phyloP scores from a whole-genome alignment of 92 coral and sea anemone species.

The Palythoa caribaeorum region DNA sequence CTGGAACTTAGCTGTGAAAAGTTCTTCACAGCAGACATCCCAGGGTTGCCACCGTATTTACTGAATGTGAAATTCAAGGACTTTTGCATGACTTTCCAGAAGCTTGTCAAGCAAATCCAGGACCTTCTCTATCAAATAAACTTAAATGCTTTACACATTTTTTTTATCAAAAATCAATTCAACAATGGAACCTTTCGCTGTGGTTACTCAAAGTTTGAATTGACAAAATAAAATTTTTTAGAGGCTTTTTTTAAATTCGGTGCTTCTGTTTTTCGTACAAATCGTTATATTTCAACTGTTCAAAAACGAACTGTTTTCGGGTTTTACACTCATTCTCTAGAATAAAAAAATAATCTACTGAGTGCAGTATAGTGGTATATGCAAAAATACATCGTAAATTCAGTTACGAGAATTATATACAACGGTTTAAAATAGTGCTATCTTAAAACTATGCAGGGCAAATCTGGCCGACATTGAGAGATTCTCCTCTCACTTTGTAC shows the following conservation, averaged over 20 bases:
- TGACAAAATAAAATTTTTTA: not conserved
- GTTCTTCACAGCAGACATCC: too few relatives aligned
- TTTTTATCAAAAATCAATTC: too few relatives aligned
- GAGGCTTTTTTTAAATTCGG: not conserved
- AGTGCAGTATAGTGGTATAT: not conserved
- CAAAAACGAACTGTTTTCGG: conserved; percentile 6
- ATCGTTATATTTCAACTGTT: not conserved
- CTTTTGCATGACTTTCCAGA: too few relatives aligned
- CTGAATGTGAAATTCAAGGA: too few relatives aligned
- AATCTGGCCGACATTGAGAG: conserved; percentile 23
- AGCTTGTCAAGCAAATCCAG: too few relatives aligned
- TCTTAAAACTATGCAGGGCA: conserved; percentile 18
- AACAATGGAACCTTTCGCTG: not conserved
- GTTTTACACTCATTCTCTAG: conserved; percentile 10
- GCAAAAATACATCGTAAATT: conserved; percentile 38
- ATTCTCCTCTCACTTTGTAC: conserved; percentile 24
- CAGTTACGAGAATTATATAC: conserved; percentile 43
- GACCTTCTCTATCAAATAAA: too few relatives aligned
- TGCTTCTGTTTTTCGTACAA: not conserved
- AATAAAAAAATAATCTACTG: conserved; percentile 14
- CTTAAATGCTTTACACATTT: too few relatives aligned
- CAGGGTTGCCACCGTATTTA: too few relatives aligned
- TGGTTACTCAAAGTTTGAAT: not conserved
- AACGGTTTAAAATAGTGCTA: conserved; percentile 37
- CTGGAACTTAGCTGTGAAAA: too few relatives aligned